Conservation (phyloP, 2,113 vertebrate genomes). For the Crotalus tigris region DNA sequence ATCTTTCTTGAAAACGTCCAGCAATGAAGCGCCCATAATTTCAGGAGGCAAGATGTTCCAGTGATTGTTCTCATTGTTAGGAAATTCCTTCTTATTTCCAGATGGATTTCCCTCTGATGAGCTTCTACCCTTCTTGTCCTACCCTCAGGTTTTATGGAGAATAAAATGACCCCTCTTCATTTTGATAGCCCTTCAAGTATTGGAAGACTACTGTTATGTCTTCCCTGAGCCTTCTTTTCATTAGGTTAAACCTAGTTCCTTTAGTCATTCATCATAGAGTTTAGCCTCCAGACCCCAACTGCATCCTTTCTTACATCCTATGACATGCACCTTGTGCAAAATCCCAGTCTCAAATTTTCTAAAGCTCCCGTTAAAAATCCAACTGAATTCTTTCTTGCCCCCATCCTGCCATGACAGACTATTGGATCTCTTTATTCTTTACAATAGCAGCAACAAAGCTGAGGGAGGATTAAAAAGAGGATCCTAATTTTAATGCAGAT, state of each 20-base stretch:
- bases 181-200: not conserved
- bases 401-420: not conserved
- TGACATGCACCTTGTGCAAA: not conserved
- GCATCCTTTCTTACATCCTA: not conserved
- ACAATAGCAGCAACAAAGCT: not conserved
- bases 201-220: not conserved
- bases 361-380: not conserved
- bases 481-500: not conserved
- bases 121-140: not conserved
- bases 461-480: not conserved
- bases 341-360: not conserved
- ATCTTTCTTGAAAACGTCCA: not conserved
- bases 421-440: not conserved
- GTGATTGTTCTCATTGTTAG: not conserved
- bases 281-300: not conserved
- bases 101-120: not conserved
- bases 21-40: not conserved
- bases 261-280: not conserved
- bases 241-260: not conserved
- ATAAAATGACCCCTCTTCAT: not conserved
- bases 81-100: not conserved
- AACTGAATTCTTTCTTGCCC: not conserved
- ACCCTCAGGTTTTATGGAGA: not conserved
- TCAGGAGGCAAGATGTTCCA: not conserved
- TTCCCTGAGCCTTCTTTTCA: not conserved